Evolutionary conservation across 2,888 invertebrate genomes (phyloP).

Genomic region (Andrena hattorfiana): DNA sequence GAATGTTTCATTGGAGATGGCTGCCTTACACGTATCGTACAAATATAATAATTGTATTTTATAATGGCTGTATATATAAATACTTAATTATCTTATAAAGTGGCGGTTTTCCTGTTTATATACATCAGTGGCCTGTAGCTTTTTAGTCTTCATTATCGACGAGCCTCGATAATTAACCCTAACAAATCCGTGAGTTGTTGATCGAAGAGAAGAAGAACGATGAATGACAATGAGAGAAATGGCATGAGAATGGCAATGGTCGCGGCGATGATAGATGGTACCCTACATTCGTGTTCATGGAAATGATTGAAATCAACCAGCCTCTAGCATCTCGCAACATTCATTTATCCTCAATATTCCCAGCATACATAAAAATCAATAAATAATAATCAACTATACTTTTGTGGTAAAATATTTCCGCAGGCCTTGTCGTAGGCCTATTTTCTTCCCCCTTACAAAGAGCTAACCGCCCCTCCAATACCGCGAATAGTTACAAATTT

Average conservation of each 20-base stretch:
- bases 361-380: constrained; percentile 75
- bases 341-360: constrained; percentile 66
- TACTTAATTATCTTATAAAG: constrained; percentile 71
- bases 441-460: constrained; percentile 57
- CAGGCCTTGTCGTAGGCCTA: constrained; percentile 74
- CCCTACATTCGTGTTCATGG: constrained; percentile 37
- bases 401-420: constrained; percentile 82
- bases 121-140: constrained; percentile 67
- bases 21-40: constrained; percentile 78
- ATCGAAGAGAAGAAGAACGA: constrained; percentile 45
- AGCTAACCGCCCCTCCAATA: constrained; percentile 46
- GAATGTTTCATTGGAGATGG: constrained; percentile 81
- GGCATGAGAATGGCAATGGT: constrained; percentile 19
- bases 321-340: constrained; percentile 64
- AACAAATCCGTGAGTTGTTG: constrained; percentile 41
- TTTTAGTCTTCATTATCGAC: constrained; percentile 52
- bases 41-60: constrained; percentile 79
- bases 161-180: constrained; percentile 48
- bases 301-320: constrained; percentile 65
- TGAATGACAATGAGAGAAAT: constrained; percentile 25
- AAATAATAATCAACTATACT: constrained; percentile 82
- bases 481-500: constrained; percentile 68
- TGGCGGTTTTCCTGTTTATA: constrained; percentile 64
- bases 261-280: constrained; percentile 37
- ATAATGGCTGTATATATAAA: constrained; percentile 76